Conservation (phyloP, 2,888 invertebrate species). For the Oligia strigilis region DNA sequence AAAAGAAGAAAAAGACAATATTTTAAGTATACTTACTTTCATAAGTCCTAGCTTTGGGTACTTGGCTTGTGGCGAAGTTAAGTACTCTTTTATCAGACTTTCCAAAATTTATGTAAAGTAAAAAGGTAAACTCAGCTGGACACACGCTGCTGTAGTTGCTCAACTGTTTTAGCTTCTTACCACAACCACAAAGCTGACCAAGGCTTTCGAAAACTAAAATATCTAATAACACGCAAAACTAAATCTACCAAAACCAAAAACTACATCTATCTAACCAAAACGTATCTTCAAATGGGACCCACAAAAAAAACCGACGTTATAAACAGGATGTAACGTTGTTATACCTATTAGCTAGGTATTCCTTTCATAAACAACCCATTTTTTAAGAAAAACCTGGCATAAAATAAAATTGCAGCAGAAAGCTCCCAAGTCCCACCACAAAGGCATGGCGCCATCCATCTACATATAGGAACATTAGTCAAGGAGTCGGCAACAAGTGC, state of each 20-base stretch:
- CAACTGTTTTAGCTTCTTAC: background rate
- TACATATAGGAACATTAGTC: slow-evolving; percentile 62
- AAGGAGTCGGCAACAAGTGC: slow-evolving; percentile 60
- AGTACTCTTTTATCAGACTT: background rate
- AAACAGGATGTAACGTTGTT: background rate
- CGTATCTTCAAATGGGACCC: background rate
- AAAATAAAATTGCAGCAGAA: slow-evolving; percentile 23
- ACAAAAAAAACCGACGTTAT: background rate
- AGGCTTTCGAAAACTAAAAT: background rate
- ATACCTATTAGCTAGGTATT: background rate
- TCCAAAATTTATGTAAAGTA: background rate
- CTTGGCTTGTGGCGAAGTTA: background rate
- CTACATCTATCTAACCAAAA: no score
- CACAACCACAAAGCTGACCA: background rate
- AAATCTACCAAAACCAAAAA: background rate
- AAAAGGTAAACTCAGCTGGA: background rate
- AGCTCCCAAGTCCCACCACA: slow-evolving; percentile 26
- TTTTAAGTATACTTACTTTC: background rate
- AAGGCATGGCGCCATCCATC: slow-evolving; percentile 53
- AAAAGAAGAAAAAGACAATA: background rate
- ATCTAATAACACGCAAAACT: background rate
- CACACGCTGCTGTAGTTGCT: background rate
- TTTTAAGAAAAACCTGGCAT: background rate
- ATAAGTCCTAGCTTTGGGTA: background rate
- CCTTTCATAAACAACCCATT: background rate